Evolutionary conservation across 2,888 invertebrate genomes (phyloP).

Genomic region (Venusia cambrica): DNA sequence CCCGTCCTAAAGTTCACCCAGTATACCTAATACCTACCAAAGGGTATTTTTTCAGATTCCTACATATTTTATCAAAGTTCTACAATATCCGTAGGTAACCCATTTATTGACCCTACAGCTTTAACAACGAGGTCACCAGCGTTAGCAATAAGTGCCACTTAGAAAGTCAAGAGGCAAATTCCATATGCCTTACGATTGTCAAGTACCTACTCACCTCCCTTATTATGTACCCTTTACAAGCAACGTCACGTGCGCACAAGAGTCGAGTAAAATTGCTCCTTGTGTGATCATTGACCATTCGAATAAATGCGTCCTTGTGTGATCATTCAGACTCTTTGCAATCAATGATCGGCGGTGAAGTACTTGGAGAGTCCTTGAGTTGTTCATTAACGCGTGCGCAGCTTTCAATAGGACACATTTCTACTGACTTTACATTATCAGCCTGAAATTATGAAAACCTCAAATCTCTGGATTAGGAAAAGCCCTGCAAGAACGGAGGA

Average conservation of each 20-base stretch:
- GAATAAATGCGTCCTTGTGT: conserved; percentile 50
- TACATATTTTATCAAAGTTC: too few species aligned
- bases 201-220: conserved; percentile 16
- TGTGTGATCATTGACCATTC: conserved; percentile 49
- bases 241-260: conserved; percentile 62
- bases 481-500: too few species aligned
- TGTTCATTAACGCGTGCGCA: conserved; percentile 26
- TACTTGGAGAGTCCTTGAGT: conserved; percentile 15
- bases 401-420: conserved; percentile 4
- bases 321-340: conserved; percentile 39
- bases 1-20: too few species aligned
- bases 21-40: too few species aligned
- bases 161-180: conserved; percentile 38
- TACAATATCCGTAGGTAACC: too few species aligned
- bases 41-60: too few species aligned
- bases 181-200: conserved; percentile 59
- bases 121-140: conserved; percentile 9
- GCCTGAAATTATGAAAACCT: too few species aligned
- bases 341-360: conserved; percentile 30
- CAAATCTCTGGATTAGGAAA: too few species aligned
- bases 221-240: conserved; percentile 19
- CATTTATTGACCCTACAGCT: too few species aligned
- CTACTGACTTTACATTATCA: too few species aligned
- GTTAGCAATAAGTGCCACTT: conserved; percentile 26
- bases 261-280: conserved; percentile 46